A percentile compares a stretch with the other conserved stretches of the same genome.
Conservation (phyloP, 2,797 vertebrate genomes). For the Antennarius maculatus region DNA sequence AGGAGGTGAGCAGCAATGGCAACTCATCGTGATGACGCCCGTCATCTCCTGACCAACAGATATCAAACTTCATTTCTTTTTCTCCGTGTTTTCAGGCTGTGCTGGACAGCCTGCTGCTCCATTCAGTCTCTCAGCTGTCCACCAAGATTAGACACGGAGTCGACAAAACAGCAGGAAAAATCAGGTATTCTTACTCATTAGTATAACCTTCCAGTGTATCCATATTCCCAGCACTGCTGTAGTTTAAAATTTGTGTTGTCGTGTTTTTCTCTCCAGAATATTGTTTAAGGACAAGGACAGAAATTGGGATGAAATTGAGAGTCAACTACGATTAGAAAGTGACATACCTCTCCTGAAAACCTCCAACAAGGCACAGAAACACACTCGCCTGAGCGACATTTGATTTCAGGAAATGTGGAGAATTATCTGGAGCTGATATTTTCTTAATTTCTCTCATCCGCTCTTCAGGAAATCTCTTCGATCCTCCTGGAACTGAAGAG, state of each 20-base stretch:
- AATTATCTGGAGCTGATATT: background rate
- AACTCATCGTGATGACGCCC: background rate
- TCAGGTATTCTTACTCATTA: conserved; percentile 82
- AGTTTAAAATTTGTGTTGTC: conserved; percentile 5
- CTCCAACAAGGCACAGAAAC: conserved; percentile 89
- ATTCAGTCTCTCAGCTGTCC: conserved; percentile 96
- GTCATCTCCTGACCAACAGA: background rate
- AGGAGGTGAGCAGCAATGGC: conserved; percentile 85
- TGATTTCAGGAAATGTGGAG: background rate
- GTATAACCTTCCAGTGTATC: background rate
- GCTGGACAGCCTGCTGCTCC: conserved; percentile 93
- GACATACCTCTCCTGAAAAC: conserved; percentile 96
- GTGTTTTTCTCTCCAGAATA: conserved; percentile 81
- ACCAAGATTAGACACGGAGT: conserved; percentile 94
- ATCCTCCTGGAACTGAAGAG: conserved; percentile 95
- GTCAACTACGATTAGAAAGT: conserved; percentile 89
- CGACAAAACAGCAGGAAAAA: conserved; percentile 97
- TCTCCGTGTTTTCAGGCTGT: conserved; percentile 83
- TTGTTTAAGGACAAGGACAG: conserved; percentile 97
- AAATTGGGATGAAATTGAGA: conserved; percentile 98
- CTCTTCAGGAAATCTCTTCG: conserved; percentile 91
- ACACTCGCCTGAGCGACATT: background rate
- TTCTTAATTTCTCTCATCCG: background rate
- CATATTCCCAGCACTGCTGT: background rate
- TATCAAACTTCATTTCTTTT: conserved; percentile 11